These are phyloP conservation scores for Catostomus latipinnis DNA, from an alignment of 2,797 vertebrate species.

Conservation along the genomic window DNA sequence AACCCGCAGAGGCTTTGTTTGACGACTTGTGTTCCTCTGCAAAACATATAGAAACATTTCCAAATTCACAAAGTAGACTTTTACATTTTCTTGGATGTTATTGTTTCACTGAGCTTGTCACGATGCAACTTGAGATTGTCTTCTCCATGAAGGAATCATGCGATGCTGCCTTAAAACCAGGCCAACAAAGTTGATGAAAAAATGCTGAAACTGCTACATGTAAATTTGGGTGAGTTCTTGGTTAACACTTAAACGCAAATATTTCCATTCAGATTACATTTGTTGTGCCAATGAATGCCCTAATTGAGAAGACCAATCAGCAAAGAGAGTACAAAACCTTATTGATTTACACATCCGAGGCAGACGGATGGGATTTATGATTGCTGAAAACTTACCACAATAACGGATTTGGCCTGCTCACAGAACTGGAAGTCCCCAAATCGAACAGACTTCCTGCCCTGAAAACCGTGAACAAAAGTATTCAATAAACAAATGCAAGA, in stretches of 20 bases:
- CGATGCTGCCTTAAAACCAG: too few species aligned
- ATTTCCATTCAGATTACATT: too few species aligned
- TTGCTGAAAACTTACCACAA: conserved; percentile 85
- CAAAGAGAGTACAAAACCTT: too few species aligned
- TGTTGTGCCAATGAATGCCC: too few species aligned
- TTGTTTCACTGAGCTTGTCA: too few species aligned
- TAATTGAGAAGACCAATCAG: too few species aligned
- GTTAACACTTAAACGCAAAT: background rate
- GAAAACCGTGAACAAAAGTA: conserved; percentile 34
- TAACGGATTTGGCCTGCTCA: conserved; percentile 93
- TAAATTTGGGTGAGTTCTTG: background rate
- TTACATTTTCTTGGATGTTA: background rate
- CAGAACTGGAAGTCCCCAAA: conserved; percentile 94
- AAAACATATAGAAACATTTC: conserved; percentile 31
- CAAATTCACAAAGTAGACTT: conserved; percentile 1
- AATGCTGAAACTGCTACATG: background rate
- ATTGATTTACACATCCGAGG: background rate
- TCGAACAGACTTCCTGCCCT: conserved; percentile 95
- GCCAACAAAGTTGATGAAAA: too few species aligned
- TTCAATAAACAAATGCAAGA: conserved; percentile 28
- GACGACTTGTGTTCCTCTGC: conserved; percentile 95
- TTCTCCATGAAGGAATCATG: too few species aligned
- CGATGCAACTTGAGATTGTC: too few species aligned
- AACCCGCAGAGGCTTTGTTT: conserved; percentile 94
- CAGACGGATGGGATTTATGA: background rate